These are phyloP conservation scores for Drosophila longiperda DNA, from an alignment of 2,888 invertebrate species.

Conservation along the genomic window DNA sequence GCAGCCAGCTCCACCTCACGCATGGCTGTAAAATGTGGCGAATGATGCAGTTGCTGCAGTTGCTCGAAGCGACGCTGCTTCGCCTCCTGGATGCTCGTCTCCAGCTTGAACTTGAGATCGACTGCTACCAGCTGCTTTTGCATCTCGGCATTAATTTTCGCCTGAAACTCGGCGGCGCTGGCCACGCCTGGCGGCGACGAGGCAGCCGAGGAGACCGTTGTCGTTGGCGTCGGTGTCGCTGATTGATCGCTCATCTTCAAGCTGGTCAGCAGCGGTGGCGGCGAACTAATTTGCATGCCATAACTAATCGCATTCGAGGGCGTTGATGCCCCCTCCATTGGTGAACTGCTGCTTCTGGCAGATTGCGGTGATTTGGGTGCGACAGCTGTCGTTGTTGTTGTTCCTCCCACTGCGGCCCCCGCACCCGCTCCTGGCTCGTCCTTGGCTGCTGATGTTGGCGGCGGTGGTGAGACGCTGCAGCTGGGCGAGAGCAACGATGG, in stretches of 20 bases:
- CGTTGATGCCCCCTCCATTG: constrained; percentile 54
- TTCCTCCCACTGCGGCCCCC: constrained; percentile 19
- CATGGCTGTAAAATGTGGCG: constrained; percentile 73
- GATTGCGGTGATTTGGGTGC: constrained; percentile 74
- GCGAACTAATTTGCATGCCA: constrained; percentile 81
- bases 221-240: constrained; percentile 62
- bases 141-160: constrained; percentile 84
- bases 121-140: constrained; percentile 84
- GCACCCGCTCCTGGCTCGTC: constrained; percentile 37
- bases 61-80: constrained; percentile 78
- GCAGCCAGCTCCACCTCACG: constrained; percentile 70
- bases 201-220: constrained; percentile 75
- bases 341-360: constrained; percentile 63
- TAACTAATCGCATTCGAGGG: constrained; percentile 40
- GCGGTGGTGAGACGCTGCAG: constrained; percentile 66
- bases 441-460: constrained; percentile 35
- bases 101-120: constrained; percentile 83
- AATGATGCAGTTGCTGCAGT: constrained; percentile 71
- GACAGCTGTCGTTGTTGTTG: constrained; percentile 38
- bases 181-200: constrained; percentile 73
- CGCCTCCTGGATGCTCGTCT: constrained; percentile 80
- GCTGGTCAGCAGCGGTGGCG: constrained; percentile 78
- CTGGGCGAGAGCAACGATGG: constrained; percentile 78
- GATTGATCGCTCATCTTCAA: constrained; percentile 78
- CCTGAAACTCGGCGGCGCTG: constrained; percentile 80